These are phyloP conservation scores for Zygaena filipendulae DNA, from an alignment of 2,888 invertebrate species.

Conservation along the genomic window DNA sequence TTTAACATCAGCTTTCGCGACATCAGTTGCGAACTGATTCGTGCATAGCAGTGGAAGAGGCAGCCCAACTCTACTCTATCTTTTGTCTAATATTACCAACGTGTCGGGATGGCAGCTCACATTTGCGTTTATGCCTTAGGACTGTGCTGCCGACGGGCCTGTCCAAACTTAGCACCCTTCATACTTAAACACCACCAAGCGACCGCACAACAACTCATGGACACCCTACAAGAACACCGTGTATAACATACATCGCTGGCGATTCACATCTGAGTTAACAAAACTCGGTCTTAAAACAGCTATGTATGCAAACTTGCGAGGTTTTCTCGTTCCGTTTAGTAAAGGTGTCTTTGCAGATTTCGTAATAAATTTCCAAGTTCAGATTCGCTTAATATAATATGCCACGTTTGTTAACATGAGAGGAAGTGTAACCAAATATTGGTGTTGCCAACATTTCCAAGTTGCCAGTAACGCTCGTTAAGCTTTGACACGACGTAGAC, in stretches of 20 bases:
- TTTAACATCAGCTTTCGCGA: too few species aligned
- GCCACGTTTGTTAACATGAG: slow-evolving; percentile 45
- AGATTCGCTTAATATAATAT: slow-evolving; percentile 47
- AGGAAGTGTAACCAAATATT: slow-evolving; percentile 45
- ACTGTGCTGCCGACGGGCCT: slow-evolving; percentile 29
- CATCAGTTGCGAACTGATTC: too few species aligned
- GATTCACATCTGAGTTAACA: too few species aligned
- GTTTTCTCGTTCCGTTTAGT: background rate
- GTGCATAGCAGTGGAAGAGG: too few species aligned
- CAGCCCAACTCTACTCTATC: too few species aligned
- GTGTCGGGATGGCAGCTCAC: slow-evolving; percentile 32
- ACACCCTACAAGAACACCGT: slow-evolving; percentile 3
- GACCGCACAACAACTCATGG: slow-evolving; percentile 5
- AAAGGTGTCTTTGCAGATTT: slow-evolving; percentile 26
- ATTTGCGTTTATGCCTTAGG: slow-evolving; percentile 29
- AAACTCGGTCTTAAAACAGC: too few species aligned
- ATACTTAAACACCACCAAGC: slow-evolving; percentile 30
- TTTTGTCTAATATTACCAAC: slow-evolving; percentile 33
- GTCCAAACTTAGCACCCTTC: slow-evolving; percentile 43
- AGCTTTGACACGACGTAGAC: slow-evolving; percentile 23
- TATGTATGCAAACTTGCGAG: too few species aligned
- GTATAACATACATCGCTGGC: slow-evolving; percentile 14
- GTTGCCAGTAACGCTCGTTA: slow-evolving; percentile 28
- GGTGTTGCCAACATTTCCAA: slow-evolving; percentile 34
- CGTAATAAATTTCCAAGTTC: slow-evolving; percentile 46